Conservation (phyloP, 1,140 invertebrate genomes). For the Apolygus lucorum region DNA sequence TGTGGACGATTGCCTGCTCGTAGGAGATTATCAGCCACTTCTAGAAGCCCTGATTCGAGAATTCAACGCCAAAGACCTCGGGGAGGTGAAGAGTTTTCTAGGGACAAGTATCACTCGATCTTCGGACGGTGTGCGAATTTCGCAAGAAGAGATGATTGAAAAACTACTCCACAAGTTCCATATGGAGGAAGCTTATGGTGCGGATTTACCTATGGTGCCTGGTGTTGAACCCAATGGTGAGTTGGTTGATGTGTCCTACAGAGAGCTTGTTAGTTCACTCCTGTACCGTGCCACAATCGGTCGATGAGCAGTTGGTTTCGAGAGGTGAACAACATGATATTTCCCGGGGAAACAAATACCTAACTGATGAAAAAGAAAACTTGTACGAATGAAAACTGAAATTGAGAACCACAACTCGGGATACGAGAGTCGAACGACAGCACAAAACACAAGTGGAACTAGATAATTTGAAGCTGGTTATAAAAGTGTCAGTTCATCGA, state of each 20-base stretch:
- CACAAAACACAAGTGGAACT: too few species aligned
- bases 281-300: neutral
- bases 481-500: too few species aligned
- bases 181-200: neutral
- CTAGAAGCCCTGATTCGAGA: neutral
- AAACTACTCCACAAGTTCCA: neutral
- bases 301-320: neutral
- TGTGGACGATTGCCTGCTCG: neutral
- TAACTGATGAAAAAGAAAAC: too few species aligned
- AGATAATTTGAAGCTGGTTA: too few species aligned
- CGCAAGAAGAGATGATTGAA: neutral
- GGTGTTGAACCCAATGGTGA: neutral
- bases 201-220: neutral
- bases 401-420: too few species aligned
- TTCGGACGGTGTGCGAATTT: neutral
- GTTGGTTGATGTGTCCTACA: neutral
- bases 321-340: too few species aligned
- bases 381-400: too few species aligned
- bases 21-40: neutral
- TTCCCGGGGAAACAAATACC: too few species aligned
- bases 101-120: neutral
- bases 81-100: neutral
- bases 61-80: conserved; percentile 8
- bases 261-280: neutral
- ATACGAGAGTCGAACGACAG: too few species aligned